phyloP scores from a whole-genome alignment of 2,113 vertebrate species.

The Channa maculata region DNA sequence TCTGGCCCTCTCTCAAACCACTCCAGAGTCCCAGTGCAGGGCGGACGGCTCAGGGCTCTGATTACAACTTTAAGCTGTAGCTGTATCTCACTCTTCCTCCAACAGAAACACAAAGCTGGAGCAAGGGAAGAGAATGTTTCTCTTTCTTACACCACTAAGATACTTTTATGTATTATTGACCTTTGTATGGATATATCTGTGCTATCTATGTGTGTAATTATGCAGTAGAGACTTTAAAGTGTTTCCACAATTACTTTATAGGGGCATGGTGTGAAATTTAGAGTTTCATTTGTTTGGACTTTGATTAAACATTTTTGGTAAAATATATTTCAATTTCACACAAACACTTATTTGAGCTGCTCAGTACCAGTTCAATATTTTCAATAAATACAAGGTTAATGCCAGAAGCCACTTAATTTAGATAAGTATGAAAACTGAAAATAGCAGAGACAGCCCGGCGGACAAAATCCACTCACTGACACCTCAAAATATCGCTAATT shows the following conservation, averaged over 20 bases:
- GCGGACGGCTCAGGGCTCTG: conserved; percentile 70
- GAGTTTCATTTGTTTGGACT: too few relatives aligned
- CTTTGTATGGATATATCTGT: conserved; percentile 9
- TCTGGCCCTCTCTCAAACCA: conserved; percentile 86
- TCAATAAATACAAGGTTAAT: not conserved
- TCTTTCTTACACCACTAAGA: conserved; percentile 2
- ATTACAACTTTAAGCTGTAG: conserved; percentile 75
- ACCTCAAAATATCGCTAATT: not conserved
- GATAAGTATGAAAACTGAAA: not conserved
- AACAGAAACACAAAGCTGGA: conserved; percentile 45
- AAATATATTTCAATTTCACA: too few relatives aligned
- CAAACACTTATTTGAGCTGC: not conserved
- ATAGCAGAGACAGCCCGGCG: not conserved
- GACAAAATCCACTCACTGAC: not conserved
- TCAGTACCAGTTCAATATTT: not conserved
- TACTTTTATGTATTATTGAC: not conserved
- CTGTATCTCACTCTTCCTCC: conserved; percentile 39
- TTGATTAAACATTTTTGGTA: not conserved
- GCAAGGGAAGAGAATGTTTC: conserved; percentile 31
- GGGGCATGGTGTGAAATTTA: too few relatives aligned
- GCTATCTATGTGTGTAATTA: not conserved
- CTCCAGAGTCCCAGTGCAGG: conserved; percentile 77
- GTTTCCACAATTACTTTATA: not conserved
- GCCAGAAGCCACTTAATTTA: not conserved
- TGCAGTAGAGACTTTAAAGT: not conserved